Percentiles rank a stretch among this genome's conserved stretches.
Evolutionary conservation across 2,888 invertebrate species (phyloP).

Genomic region (Agonopterix arenella): DNA sequence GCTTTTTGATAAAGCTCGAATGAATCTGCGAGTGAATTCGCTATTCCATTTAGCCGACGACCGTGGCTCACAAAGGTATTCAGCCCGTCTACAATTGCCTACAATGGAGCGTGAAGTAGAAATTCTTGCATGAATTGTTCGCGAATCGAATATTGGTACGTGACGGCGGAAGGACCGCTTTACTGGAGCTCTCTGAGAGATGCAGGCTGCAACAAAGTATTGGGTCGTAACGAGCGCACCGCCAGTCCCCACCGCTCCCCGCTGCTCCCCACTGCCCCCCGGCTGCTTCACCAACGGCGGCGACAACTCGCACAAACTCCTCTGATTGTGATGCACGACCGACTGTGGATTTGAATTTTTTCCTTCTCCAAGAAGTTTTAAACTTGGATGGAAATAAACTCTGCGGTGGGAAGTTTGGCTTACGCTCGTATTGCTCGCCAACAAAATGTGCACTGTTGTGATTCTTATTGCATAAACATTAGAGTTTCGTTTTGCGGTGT

Average conservation of each 20-base stretch:
- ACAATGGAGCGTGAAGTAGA: slow-evolving; percentile 21
- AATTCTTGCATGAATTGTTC: slow-evolving; percentile 17
- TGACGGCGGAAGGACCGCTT: slow-evolving; percentile 2
- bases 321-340: slow-evolving; percentile 5
- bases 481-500: neutral
- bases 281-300: neutral
- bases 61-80: slow-evolving; percentile 18
- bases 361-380: neutral
- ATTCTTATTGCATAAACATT: too few species aligned
- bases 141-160: slow-evolving; percentile 17
- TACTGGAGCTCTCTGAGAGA: too few species aligned
- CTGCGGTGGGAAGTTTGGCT: too few species aligned
- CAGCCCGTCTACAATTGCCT: slow-evolving; percentile 1
- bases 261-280: neutral
- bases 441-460: too few species aligned
- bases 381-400: too few species aligned
- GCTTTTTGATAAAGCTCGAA: neutral
- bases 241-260: neutral
- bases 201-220: slow-evolving; percentile 3
- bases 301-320: neutral
- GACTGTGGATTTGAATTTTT: slow-evolving; percentile 5
- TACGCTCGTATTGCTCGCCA: too few species aligned
- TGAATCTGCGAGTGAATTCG: neutral
- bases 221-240: slow-evolving; percentile 5
- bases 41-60: neutral